Evolutionary conservation across 2,888 invertebrate species (phyloP).

Genomic region (Teinopalpus imperialis): DNA sequence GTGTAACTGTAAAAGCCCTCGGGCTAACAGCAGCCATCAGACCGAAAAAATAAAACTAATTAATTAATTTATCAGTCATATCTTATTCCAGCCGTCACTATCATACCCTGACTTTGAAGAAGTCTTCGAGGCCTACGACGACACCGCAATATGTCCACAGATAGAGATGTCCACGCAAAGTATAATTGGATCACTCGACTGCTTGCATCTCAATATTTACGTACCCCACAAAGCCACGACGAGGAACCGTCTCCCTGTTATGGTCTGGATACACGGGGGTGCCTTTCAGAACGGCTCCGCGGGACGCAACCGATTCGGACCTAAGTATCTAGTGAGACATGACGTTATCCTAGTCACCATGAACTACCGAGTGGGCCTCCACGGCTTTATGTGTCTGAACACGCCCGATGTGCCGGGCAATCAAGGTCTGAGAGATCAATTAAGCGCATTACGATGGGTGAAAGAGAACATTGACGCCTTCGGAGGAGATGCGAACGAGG

Average conservation of each 20-base stretch:
- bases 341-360: conserved; percentile 53
- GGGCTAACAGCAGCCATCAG: no score
- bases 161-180: conserved; percentile 38
- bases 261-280: conserved; percentile 57
- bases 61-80: no score
- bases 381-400: conserved; percentile 59
- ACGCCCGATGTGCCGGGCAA: conserved; percentile 51
- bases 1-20: no score
- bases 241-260: conserved; percentile 44
- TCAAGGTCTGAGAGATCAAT: conserved; percentile 58
- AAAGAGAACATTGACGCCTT: conserved; percentile 54
- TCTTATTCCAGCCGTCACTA: conserved; percentile 45
- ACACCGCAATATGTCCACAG: conserved; percentile 53
- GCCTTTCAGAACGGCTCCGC: conserved; percentile 41
- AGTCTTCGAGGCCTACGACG: conserved; percentile 51
- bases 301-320: conserved; percentile 42
- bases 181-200: conserved; percentile 45
- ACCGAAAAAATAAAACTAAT: no score
- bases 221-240: conserved; percentile 47
- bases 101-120: conserved; percentile 44
- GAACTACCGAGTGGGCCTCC: conserved; percentile 56
- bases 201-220: conserved; percentile 51
- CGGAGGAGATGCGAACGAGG: conserved; percentile 50
- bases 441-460: conserved; percentile 52
- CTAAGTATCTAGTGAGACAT: conserved; percentile 47